phyloP scores from a whole-genome alignment of 2,888 invertebrate species.

The Mythimna lalbum region DNA sequence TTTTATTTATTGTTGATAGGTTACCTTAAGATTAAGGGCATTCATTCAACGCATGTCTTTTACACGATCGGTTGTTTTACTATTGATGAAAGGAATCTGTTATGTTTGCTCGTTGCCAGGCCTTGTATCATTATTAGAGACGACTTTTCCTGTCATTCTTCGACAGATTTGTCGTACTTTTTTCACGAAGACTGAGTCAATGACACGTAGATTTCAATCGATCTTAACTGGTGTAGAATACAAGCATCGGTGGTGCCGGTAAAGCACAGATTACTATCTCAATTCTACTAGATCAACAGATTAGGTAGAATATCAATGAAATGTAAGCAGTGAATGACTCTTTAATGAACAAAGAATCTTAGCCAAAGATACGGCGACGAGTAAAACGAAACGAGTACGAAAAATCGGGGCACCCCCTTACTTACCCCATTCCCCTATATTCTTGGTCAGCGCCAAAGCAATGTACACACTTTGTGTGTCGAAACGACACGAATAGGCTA shows the following conservation, averaged over 20 bases:
- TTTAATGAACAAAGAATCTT: background rate
- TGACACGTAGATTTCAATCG: background rate
- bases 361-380: background rate
- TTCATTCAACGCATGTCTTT: background rate
- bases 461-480: too few relatives aligned
- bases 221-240: background rate
- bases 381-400: too few relatives aligned
- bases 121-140: background rate
- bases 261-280: background rate
- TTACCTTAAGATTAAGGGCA: too few relatives aligned
- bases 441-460: too few relatives aligned
- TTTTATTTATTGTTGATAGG: too few relatives aligned
- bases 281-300: slow-evolving; percentile 3
- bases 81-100: background rate
- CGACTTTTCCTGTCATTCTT: background rate
- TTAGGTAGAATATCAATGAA: background rate
- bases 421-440: too few relatives aligned
- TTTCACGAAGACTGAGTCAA: background rate
- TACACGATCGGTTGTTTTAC: background rate
- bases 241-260: background rate
- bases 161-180: background rate
- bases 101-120: background rate
- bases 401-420: too few relatives aligned
- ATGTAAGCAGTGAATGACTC: background rate
- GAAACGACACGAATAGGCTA: too few relatives aligned